These are phyloP conservation scores for Actinemys pallida DNA, from an alignment of 2,113 vertebrate genomes.

Conservation along the genomic window DNA sequence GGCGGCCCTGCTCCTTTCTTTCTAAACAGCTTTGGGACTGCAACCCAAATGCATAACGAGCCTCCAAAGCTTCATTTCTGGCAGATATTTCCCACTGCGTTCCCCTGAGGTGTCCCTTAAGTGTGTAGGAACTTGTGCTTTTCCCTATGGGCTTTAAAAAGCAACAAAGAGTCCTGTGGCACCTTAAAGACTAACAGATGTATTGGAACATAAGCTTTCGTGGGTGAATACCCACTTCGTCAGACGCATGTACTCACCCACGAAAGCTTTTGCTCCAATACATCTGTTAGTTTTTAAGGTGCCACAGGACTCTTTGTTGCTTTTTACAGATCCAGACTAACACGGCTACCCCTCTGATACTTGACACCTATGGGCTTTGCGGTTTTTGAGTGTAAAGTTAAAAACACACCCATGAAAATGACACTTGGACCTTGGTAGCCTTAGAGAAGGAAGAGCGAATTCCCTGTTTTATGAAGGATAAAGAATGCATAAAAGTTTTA, in stretches of 20 bases:
- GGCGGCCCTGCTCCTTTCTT: background rate
- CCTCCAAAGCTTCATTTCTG: background rate
- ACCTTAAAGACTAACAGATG: no score
- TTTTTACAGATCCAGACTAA: no score
- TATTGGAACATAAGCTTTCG: no score
- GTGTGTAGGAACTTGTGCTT: background rate
- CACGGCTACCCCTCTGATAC: no score
- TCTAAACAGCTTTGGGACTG: background rate
- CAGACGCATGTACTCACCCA: no score
- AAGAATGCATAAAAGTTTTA: conserved; percentile 13
- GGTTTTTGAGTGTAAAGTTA: background rate
- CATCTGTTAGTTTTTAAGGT: no score
- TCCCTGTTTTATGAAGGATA: background rate
- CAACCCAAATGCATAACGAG: background rate
- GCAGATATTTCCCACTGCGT: background rate
- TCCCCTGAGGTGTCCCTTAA: background rate
- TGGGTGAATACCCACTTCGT: no score
- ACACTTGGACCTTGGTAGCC: background rate
- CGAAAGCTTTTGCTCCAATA: no score
- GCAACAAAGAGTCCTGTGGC: no score
- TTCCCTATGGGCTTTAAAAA: background rate
- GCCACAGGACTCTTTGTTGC: no score
- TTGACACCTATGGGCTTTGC: background rate
- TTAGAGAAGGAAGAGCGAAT: background rate
- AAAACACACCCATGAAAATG: background rate